Evolutionary conservation across 2,797 vertebrate genomes (phyloP), one percentile per base, ranked within the genome.

Genomic region (Enteromius radiatus): DNA sequence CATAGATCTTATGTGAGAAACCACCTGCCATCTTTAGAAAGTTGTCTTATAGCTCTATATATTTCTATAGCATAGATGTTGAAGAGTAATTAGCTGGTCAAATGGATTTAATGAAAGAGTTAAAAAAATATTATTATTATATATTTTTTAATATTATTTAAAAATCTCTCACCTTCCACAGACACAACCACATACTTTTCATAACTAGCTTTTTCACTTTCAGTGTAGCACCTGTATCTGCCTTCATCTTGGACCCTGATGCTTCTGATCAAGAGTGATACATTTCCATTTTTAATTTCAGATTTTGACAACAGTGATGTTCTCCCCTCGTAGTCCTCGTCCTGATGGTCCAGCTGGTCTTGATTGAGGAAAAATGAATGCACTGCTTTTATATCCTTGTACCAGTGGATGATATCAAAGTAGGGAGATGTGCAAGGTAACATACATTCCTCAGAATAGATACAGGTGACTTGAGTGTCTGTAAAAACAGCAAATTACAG

Each of bases 211-310:
- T 36, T 36, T 36, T 36, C 36, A 36, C 36, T 36, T 36, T 5
- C 36, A 7, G 36, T 36, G 1, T 94, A 96, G 64, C 95, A 97
- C 1, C 5, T 54, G 0, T 95, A 97, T 70, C 0, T 70, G 8
- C 92, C 93, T 63, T 89, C 31, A n/a, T 96, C 95, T 74, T 63
- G 28, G 56, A 93, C 0, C 0, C 6, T 21, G 70, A 94, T 49
- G 3, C 81, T 49, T 10, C 4, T 90, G 47, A 96, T 86, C 31
- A 7, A 80, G 3, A 97, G 90, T 0, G 95, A 95, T 1, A 92
- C 93, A 5, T 95, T 94, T 81, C 95, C 94, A 2, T 5, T 47
- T 8, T 33, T 3, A 69, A 96, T 89, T 84, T 94, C 84, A 14
- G 73, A 31, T 8, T 85, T 23, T 0, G n/a, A n/a, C 61, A 94